Evolutionary conservation across 2,113 vertebrate genomes (phyloP), one percentile per base, ranked within the genome.

Genomic region (Sialia sialis): DNA sequence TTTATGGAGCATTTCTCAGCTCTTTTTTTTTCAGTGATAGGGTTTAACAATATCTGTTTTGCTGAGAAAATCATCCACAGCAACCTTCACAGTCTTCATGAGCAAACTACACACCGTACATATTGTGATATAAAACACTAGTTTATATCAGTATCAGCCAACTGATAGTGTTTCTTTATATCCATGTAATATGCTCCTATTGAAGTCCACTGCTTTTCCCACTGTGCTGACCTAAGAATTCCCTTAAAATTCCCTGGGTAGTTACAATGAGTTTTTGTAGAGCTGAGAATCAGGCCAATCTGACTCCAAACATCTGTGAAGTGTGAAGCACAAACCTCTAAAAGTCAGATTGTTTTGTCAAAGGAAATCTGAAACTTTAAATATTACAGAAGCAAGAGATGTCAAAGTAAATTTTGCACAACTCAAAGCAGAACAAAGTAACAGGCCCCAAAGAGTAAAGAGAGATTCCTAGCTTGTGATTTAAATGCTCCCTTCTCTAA

Each of bases 381-480:
- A 89, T 85, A 89, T 73, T 84, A 34, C 43, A 34, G 68, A 87
- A 73, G 39, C 46, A 76, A 76, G 32, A 21, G 14, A 46, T 55
- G 58, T 55, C 74, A 82, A 70, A 90, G 25, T 63, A 63, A 64
- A 87, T 66, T 79, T 56, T 76, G 67, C 51, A 51, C 0, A 2
- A 23, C 55, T 94, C 84, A 76, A 89, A 91, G 56, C 26, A 92
- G 69, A 94, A 78, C 62, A 76, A 94, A 89, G 54, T 48, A 87
- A 72, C 10, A 54, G 32, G 19, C 23, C 29, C 52, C 54, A 64
- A 64, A 87, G 66, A 76, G 46, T 69, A 91, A 69, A 83, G 17
- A 49, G 44, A 89, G 66, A 60, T 16, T 93, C 21, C 44, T 72
- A 46, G 38, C 21, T 87, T 90, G 38, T 76, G 54, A 82, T 87